Base-by-base conservation (phyloP, 2,888 invertebrate species). In the Resseliella maxima region DNA sequence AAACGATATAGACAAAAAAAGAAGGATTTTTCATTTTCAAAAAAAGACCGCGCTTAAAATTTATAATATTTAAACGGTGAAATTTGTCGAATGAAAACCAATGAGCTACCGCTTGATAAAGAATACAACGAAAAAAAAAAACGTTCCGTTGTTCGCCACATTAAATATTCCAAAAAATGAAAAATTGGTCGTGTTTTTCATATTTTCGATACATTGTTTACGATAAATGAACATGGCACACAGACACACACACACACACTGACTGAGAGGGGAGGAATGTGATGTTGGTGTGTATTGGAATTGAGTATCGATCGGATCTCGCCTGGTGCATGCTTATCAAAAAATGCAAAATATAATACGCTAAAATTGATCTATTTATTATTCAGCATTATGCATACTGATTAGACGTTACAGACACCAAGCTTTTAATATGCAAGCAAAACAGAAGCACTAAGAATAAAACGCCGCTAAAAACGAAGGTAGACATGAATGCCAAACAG, bases 361-460 rank as follows among this genome's bases (percentile, higher is more conserved):
- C 83, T 83, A 83, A 83, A 83, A 83, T 83, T 83, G 83, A 83
- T 83, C 83, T 83, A 83, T 83, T 83, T 83, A 83, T 83, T 83
- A 83, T 83, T 83, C 83, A 83, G 18, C 36, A 83, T 81, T 81
- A 81, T 81, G 83, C 36, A 83, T 83, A 83, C 38, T 83, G 83
- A 83, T 83, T 83, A 83, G 83, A 83, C 83, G 83, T 83, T 83
- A 38, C 41, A 38, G 38, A 83, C 83, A 83, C 83, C 83, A 83
- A n/a, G n/a, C 83, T 38, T 83, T 83, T 38, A 72, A 72, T 83
- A n/a, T 83, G 83, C 38, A n/a, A 38, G n/a, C 21, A n/a, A 83
- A 38, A 38, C 38, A 83, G 36, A 38, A 38, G 83, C 83, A 38
- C 38, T 21, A 24, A n/a, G 38, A 83, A 83, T 38, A 10, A 83